Evolutionary conservation across 1,140 invertebrate species (phyloP), one percentile per base, ranked within the genome.

Genomic region (Artemia franciscana): DNA sequence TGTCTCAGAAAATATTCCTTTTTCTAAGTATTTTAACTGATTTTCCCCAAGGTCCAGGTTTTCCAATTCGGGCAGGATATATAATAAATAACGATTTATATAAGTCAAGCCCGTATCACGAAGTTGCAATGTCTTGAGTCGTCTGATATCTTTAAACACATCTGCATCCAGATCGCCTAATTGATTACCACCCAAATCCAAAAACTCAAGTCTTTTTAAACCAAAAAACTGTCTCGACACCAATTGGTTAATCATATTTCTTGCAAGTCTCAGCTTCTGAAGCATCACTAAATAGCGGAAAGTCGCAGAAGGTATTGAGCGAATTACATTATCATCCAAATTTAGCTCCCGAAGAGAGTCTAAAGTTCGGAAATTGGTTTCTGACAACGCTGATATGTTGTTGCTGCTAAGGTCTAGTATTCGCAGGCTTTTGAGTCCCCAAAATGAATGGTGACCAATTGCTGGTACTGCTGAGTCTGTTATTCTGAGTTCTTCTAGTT

Each of bases 381-480:
- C 73, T 18, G 68, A 63, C 4, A 86, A 77, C 65, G 80, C 78
- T 7, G 81, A 82, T 58, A 89, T 81, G 67, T 85, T 85, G 70
- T 89, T 88, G 66, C 81, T 74, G 0, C 83, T 81, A 7, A 89
- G 73, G 71, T 88, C 83, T 39, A 89, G 74, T 26, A 81, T 71
- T 64, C 77, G 76, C 26, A 88, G 73, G 62, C 80, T 79, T 61
- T 76, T 78, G 2, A 86, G 76, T 2, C 83, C 83, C 79, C 80
- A 86, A 70, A 89, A 86, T 7, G 85, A 84, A 68, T 84, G 79
- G 62, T 80, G 78, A 0, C 86, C 85, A 62, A 89, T 83, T 12
- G 83, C 83, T 0, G 85, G 84, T 4, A 89, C 73, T 68, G 83
- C 83, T 1, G 84, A 86, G 63, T 81, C 77, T 2, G 80, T 81